Evolutionary conservation across 2,113 vertebrate genomes (phyloP).

Genomic region (Tachycineta bicolor): DNA sequence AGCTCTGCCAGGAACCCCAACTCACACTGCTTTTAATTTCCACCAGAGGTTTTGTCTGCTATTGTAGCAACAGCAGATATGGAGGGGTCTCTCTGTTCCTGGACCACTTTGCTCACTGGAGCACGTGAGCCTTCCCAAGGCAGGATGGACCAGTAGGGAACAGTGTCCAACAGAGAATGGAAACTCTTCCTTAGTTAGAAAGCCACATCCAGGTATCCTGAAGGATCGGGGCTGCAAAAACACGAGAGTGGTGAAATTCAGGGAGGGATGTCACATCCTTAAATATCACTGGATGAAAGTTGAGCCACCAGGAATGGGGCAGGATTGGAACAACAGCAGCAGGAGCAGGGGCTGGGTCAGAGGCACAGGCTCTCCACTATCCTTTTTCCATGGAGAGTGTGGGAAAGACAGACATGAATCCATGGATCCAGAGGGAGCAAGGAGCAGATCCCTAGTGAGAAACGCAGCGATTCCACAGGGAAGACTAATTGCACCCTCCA

Average conservation of each 20-base stretch:
- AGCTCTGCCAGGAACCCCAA: background rate
- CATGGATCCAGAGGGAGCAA: background rate
- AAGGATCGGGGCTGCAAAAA: background rate
- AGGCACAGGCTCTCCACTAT: rapidly evolving
- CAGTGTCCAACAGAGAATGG: background rate
- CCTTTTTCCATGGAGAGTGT: background rate
- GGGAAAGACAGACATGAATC: background rate
- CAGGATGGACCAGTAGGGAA: background rate
- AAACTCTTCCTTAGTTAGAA: background rate
- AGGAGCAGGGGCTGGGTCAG: background rate
- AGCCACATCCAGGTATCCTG: background rate
- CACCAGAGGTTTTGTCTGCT: background rate
- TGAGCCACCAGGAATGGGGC: background rate
- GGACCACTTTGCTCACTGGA: background rate
- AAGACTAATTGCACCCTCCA: background rate
- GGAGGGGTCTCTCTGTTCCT: background rate
- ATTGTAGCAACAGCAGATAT: background rate
- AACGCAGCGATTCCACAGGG: background rate
- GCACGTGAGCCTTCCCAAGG: background rate
- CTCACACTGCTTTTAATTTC: background rate
- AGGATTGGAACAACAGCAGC: background rate
- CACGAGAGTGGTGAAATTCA: background rate
- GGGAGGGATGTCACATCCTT: background rate
- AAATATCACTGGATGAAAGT: background rate
- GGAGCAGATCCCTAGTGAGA: background rate